Evolutionary conservation across 2,888 invertebrate genomes (phyloP), one percentile per base, ranked within the genome.

Genomic region (Caenorhabditis sulstoni): DNA sequence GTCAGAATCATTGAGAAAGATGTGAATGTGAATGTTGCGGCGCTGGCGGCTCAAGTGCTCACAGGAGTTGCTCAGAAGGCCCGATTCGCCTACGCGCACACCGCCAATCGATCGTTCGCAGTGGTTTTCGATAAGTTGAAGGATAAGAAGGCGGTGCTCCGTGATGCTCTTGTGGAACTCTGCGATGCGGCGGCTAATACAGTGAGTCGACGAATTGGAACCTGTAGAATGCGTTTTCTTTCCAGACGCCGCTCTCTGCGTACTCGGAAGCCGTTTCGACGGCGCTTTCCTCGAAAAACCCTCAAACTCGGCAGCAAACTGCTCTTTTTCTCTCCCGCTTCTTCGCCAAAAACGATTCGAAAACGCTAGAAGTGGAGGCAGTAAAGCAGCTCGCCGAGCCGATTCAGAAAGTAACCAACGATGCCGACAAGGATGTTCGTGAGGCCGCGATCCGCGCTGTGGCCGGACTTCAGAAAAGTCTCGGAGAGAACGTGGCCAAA

Each of bases 71-170:
- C 97, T 0, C 93, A 91, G 66, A 97, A 97, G 0, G 92, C 98
- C 39, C 94, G 96, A 68, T 95, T 94, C 90, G 94, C 94, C 77
- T 99, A 97, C 91, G 93, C 94, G 11, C 93, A 94, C 0, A 96
- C 96, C 92, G 94, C 96, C 0, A 41, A 65, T 8, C 71, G 81
- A 37, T 73, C 84, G 62, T 87, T 92, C 68, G 88, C 91, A 92
- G 90, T 94, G 0, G 92, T 96, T 58, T 91, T 98, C 39, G 97
- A 97, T 87, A 98, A 98, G 91, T 97, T 99, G 90, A 96, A 96
- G 89, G 98, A 99, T 91, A 98, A 96, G 92, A 99, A 99, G 90
- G 92, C 94, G 1, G 94, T 94, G 88, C 96, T 98, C 1, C 96
- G 97, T 0, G 90, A 93, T 0, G 94, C 95, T 0, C 91, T 98